Base-by-base conservation (phyloP, 1,140 invertebrate genomes). In the Lethrus apterus region DNA sequence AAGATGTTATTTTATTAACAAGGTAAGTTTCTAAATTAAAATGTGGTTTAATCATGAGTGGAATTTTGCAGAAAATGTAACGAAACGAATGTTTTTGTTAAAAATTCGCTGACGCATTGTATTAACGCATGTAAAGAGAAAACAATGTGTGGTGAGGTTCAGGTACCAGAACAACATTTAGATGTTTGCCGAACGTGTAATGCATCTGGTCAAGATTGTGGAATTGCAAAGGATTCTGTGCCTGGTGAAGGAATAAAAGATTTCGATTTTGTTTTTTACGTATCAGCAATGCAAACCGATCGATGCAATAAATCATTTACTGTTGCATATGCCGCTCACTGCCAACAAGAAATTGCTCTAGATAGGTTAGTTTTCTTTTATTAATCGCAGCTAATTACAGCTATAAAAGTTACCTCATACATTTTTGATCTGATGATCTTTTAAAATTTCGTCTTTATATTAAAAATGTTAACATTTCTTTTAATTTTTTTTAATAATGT, bases 321-420 rank as follows among this genome's bases (percentile, higher is more conserved):
- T 0, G 90, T 93, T 10, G 95, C 95, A 0, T 99, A 98, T 71
- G 96, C 96, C 9, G 93, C 93, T 3, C 95, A 99, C 66, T 99
- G 96, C 66, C 95, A 98, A 66, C 93, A 97, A 67, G 96, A 99
- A 69, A 78, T 83, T 2, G 81, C 83, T 14, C 70, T 94, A 34
- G 93, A 98, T 70, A 78, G 91, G 88, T 90, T 68, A 70, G 45
- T 54, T 36, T 21, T 29, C 43, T 30, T 33, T 35, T 51, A 44
- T 36, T 11, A 50, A 7, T 5, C 18, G 4, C 38, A 29, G 24
- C 23, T n/a, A n/a, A n/a, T n/a, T n/a, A n/a, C n/a, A n/a, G n/a
- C n/a, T n/a, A n/a, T n/a, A n/a, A n/a, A n/a, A n/a, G n/a, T n/a
- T n/a, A n/a, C n/a, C n/a, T n/a, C n/a, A n/a, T n/a, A n/a, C n/a